A percentile compares a stretch with the other conserved stretches of the same genome.
Evolutionary conservation across 2,888 invertebrate genomes (phyloP).

Genomic region (Lasius platythorax): DNA sequence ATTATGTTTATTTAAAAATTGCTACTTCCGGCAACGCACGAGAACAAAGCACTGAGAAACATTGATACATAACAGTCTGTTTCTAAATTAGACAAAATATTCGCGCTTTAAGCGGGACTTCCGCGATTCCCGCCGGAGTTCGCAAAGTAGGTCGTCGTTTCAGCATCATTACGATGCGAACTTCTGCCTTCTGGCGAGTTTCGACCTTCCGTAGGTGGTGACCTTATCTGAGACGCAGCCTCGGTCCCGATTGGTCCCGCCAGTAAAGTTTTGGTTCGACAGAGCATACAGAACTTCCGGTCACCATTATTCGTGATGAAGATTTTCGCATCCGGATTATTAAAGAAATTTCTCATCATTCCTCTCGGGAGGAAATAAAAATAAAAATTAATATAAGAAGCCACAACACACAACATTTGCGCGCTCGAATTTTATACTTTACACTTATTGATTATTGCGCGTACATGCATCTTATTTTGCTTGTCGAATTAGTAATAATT

Average conservation of each 20-base stretch:
- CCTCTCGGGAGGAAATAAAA: background rate
- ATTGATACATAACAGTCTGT: constrained; percentile 14
- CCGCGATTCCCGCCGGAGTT: background rate
- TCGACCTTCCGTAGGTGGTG: constrained; percentile 30
- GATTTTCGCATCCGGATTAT: constrained; percentile 19
- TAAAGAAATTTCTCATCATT: background rate
- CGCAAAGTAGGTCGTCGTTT: constrained; percentile 42
- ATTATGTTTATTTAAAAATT: background rate
- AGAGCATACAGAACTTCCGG: constrained; percentile 10
- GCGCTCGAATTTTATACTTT: background rate
- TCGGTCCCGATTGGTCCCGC: constrained; percentile 4
- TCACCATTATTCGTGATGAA: constrained; percentile 14
- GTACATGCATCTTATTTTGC: background rate
- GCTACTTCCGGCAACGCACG: background rate
- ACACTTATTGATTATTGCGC: background rate
- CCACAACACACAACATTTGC: background rate
- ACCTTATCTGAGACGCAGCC: constrained; percentile 23
- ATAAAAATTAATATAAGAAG: background rate
- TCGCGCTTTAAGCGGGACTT: constrained; percentile 30
- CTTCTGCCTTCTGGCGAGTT: constrained; percentile 28
- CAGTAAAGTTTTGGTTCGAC: constrained; percentile 25
- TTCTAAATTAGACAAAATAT: constrained; percentile 30
- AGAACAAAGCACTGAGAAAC: background rate
- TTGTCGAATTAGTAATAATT: background rate
- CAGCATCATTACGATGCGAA: constrained; percentile 37